Conservation (phyloP, 2,888 invertebrate species). For the Synergus laeviventris region DNA sequence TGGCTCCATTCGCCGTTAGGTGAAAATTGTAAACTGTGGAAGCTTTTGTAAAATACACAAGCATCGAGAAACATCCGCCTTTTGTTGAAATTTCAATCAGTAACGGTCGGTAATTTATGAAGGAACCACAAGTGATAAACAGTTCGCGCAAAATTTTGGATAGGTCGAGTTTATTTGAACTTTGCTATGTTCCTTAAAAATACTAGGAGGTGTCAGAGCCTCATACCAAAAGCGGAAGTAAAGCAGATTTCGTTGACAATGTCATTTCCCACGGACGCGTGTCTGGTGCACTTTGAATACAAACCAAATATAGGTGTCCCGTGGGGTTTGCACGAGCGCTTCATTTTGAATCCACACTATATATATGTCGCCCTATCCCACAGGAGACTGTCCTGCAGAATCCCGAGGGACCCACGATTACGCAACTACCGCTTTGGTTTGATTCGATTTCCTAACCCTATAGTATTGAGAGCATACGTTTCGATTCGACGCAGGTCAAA, state of each 20-base stretch:
- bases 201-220: conserved; percentile 5
- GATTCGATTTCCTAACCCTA: conserved; percentile 61
- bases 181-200: conserved; percentile 16
- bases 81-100: background rate
- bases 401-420: conserved; percentile 59
- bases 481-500: conserved; percentile 44
- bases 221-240: conserved; percentile 34
- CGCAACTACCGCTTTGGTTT: conserved; percentile 68
- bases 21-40: background rate
- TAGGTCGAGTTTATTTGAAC: conserved; percentile 3
- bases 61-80: background rate
- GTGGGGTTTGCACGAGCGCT: conserved; percentile 50
- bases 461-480: conserved; percentile 14
- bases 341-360: conserved; percentile 43
- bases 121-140: conserved; percentile 8
- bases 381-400: conserved; percentile 45
- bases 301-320: conserved; percentile 60
- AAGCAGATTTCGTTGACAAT: conserved; percentile 46
- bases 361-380: conserved; percentile 8
- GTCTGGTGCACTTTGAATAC: conserved; percentile 64
- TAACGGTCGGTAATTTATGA: background rate
- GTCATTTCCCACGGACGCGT: conserved; percentile 64
- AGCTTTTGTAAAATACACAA: background rate
- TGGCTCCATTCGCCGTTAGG: background rate
- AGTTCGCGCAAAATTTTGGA: background rate